These are phyloP conservation scores for Epinephelus coioides DNA, from an alignment of 2,797 vertebrate genomes.

Conservation along the genomic window DNA sequence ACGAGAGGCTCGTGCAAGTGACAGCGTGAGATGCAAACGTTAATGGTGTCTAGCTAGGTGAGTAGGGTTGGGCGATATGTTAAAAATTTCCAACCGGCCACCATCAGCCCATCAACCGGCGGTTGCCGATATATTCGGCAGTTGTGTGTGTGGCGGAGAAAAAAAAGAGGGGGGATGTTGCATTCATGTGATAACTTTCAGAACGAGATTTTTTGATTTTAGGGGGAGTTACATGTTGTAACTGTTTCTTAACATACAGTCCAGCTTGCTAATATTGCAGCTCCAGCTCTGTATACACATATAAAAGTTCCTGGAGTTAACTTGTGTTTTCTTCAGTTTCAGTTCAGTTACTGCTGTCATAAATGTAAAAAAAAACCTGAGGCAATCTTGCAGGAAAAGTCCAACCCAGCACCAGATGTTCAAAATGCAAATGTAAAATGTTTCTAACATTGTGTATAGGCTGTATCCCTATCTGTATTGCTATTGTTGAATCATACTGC, in stretches of 20 bases:
- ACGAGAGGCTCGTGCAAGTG: no score
- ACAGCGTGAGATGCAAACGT: no score
- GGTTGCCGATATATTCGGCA: no score
- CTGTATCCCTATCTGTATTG: constrained; percentile 9
- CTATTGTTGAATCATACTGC: constrained; percentile 17
- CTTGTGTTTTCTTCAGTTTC: not conserved
- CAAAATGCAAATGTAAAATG: constrained; percentile 20
- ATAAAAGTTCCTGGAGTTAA: not conserved
- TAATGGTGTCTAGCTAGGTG: no score
- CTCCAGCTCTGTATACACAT: not conserved
- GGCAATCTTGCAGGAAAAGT: constrained; percentile 11
- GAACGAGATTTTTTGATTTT: not conserved
- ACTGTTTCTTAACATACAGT: not conserved
- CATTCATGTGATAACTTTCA: no score
- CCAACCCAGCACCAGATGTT: constrained; percentile 15
- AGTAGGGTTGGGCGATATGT: no score
- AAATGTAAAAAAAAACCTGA: constrained; percentile 3
- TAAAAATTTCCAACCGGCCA: no score
- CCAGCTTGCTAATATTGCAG: not conserved
- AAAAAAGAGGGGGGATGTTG: no score
- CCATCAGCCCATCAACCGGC: no score
- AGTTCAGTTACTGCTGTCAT: not conserved
- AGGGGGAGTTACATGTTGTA: not conserved
- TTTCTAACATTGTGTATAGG: constrained; percentile 9
- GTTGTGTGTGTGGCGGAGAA: no score